These are phyloP conservation scores for Phrynosoma platyrhinos DNA, from an alignment of 2,113 vertebrate genomes.

Conservation along the genomic window DNA sequence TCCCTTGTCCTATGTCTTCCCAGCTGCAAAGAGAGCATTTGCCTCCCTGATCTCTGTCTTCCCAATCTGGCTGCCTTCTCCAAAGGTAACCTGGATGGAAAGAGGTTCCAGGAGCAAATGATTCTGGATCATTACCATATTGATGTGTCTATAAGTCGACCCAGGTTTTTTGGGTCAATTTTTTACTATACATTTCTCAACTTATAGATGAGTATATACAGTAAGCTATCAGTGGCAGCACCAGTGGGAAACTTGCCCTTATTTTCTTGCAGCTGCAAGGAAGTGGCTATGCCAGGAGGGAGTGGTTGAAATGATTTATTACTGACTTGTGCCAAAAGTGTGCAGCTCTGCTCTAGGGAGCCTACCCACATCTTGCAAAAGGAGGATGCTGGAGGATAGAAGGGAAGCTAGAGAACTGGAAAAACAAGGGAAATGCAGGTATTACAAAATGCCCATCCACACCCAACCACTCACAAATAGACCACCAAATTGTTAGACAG, in stretches of 20 bases:
- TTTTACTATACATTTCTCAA: no score
- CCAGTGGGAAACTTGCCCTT: neutral
- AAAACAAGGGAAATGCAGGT: slow-evolving; percentile 34
- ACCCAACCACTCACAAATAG: slow-evolving; percentile 42
- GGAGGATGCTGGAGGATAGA: slow-evolving; percentile 19
- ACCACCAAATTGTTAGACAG: slow-evolving; percentile 70
- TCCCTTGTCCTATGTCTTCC: no score
- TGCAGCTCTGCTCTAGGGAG: neutral
- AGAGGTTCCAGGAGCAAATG: no score
- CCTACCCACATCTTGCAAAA: neutral
- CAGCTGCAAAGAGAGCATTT: no score
- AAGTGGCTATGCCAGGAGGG: neutral
- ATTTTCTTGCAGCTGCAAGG: slow-evolving; percentile 13
- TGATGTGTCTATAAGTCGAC: no score
- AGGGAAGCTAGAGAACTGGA: slow-evolving; percentile 48
- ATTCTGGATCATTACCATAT: no score
- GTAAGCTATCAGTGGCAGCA: neutral
- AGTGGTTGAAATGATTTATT: neutral
- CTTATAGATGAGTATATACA: no score
- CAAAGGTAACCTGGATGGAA: no score
- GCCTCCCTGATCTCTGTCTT: no score
- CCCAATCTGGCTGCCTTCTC: no score
- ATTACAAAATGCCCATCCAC: slow-evolving; percentile 48
- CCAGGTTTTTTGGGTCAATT: no score
- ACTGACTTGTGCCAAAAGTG: slow-evolving; percentile 26